Conservation (phyloP, 2,888 invertebrate genomes). For the Ophioninae sp. region DNA sequence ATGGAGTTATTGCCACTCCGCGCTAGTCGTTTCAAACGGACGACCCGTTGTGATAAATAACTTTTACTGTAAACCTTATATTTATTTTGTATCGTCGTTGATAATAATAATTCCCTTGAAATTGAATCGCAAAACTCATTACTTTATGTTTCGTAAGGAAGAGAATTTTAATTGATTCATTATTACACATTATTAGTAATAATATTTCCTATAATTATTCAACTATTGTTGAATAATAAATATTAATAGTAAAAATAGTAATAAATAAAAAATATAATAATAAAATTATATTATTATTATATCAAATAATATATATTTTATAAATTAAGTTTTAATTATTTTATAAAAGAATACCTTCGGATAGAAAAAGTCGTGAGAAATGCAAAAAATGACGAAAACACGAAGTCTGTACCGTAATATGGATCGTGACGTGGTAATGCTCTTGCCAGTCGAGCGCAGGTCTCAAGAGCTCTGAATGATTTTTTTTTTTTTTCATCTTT, state of each 20-base stretch:
- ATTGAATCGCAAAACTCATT: not conserved
- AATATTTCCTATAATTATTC: too few relatives aligned
- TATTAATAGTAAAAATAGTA: too few relatives aligned
- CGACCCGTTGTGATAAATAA: not conserved
- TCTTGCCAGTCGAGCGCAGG: constrained; percentile 2
- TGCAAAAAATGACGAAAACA: not conserved
- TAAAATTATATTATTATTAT: too few relatives aligned
- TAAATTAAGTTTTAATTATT: too few relatives aligned
- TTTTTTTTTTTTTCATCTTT: constrained; percentile 18
- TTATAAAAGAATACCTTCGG: too few relatives aligned
- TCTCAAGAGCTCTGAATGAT: constrained; percentile 51
- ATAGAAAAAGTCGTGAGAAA: not conserved
- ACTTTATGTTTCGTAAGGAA: not conserved
- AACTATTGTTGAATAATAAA: too few relatives aligned
- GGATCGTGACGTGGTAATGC: not conserved
- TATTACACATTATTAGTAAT: too few relatives aligned
- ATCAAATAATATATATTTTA: too few relatives aligned
- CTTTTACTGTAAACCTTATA: constrained; percentile 5
- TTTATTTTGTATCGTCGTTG: constrained; percentile 9
- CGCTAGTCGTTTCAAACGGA: constrained; percentile 25
- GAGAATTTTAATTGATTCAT: too few relatives aligned
- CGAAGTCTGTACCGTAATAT: constrained; percentile 2
- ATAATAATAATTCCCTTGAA: not conserved
- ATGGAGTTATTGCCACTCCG: constrained; percentile 18
- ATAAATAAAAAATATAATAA: too few relatives aligned